phyloP scores from a whole-genome alignment of 1,140 invertebrate genomes.

The Cydia amplana region DNA sequence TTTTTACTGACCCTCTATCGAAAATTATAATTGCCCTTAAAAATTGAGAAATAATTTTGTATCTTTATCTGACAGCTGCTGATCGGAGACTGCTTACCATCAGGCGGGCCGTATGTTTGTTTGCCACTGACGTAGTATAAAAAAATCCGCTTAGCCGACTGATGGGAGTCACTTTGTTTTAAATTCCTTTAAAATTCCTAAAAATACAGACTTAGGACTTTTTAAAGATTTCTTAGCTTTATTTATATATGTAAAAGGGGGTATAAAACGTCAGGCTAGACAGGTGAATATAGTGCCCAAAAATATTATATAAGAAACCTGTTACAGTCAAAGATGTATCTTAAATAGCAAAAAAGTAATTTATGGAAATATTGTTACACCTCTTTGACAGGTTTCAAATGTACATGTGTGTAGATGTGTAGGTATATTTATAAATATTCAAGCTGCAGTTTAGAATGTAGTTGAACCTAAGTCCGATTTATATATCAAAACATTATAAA shows the following conservation, averaged over 20 bases:
- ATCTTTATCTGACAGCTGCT: no score
- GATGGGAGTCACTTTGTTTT: neutral
- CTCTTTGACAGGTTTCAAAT: neutral
- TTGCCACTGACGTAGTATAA: no score
- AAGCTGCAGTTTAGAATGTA: neutral
- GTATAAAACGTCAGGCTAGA: neutral
- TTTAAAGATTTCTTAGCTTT: neutral
- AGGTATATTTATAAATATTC: neutral
- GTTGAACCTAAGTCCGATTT: neutral
- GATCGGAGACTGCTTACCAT: no score
- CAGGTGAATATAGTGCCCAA: slow-evolving; percentile 10
- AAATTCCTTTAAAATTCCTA: neutral
- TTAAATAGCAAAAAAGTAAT: no score
- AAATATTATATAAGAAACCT: slow-evolving; percentile 17
- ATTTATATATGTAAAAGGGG: slow-evolving; percentile 15
- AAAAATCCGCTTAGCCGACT: neutral
- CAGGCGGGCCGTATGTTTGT: no score
- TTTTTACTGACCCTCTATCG: no score
- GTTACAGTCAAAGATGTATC: slow-evolving; percentile 8
- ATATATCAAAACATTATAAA: no score
- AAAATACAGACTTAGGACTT: neutral
- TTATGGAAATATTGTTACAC: neutral
- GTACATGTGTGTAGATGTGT: neutral
- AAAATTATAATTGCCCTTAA: no score
- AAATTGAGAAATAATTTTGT: no score